Base-by-base conservation (phyloP, 2,888 invertebrate species). In the Drosophila nr. perissopoda region DNA sequence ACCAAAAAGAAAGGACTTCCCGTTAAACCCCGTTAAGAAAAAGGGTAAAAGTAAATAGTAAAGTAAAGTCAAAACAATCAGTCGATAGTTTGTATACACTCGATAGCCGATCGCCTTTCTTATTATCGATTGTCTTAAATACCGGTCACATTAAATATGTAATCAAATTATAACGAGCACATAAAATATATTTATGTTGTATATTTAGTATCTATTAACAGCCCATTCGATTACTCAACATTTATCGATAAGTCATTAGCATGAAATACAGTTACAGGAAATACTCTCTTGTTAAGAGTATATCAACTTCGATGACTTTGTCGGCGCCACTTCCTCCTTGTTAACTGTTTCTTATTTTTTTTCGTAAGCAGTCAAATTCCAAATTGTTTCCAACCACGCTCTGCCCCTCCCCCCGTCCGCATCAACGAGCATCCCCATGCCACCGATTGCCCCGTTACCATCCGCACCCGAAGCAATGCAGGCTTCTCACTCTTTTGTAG, bases 401-500 rank as follows among this genome's bases (percentile, higher is more conserved):
- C 60, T 61, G 70, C 48, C 21, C 21, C 52, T 33, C 46, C 11
- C 68, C 51, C 48, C n/a, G 27, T 8, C 52, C 54, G 31, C 52
- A 36, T 10, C 49, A 16, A 5, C 16, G 25, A 36, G 54, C n/a
- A 7, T 48, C 25, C 21, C 48, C 62, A 42, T 33, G 36, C 16
- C 25, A 7, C 48, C 31, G 31, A 33, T 38, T 33, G 13, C 68
- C 46, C 51, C 53, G 66, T 61, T 53, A 53, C 67, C 74, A 80
- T 85, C 82, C 86, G 74, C 75, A 85, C 85, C 86, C 80, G 75
- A 48, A 78, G 88, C 86, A 74, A 86, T 76, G 83, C 74, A 85
- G 73, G 79, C 84, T 84, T 81, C 75, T 74, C 81, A 80, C 81
- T 82, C 81, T 88, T 85, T 83, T 87, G 89, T 85, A 81, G 88